Percentiles rank a stretch among this genome's conserved stretches.
Evolutionary conservation across 2,113 vertebrate species (phyloP).

Genomic region (Pterocles burchelli): DNA sequence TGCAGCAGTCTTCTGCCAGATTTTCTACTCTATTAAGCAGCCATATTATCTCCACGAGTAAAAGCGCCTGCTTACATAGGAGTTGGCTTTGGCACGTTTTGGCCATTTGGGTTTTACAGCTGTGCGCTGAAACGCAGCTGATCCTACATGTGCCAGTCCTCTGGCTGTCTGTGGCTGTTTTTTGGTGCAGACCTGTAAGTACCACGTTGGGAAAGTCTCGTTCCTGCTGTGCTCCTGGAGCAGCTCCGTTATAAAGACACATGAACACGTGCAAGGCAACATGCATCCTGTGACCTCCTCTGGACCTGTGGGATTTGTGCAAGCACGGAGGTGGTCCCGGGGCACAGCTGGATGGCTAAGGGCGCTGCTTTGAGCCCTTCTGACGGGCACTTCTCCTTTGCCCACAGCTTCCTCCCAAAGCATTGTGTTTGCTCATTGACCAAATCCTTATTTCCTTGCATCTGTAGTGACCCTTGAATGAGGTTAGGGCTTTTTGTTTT

Average conservation of each 20-base stretch:
- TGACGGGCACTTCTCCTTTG: fast-evolving
- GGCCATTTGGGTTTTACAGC: neutral
- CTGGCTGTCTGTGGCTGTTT: neutral
- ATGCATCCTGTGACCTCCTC: fast-evolving
- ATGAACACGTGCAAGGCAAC: neutral
- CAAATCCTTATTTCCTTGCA: neutral
- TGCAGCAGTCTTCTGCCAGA: neutral
- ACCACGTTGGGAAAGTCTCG: fast-evolving
- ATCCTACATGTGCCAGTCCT: neutral
- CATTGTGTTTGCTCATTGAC: fast-evolving
- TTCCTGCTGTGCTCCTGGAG: neutral
- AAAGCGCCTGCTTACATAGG: neutral
- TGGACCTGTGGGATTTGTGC: neutral
- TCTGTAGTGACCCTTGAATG: neutral
- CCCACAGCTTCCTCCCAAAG: neutral
- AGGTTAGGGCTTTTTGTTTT: neutral
- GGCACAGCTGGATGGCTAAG: fast-evolving
- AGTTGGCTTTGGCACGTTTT: neutral
- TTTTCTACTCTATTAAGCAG: constrained; percentile 31
- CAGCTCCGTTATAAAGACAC: neutral
- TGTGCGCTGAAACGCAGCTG: neutral
- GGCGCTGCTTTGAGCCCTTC: neutral
- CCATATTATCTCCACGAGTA: neutral
- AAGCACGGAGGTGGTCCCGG: neutral
- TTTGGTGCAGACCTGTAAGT: neutral